Base-by-base conservation (phyloP, 2,113 vertebrate species). In the Hippocampus zosterae region DNA sequence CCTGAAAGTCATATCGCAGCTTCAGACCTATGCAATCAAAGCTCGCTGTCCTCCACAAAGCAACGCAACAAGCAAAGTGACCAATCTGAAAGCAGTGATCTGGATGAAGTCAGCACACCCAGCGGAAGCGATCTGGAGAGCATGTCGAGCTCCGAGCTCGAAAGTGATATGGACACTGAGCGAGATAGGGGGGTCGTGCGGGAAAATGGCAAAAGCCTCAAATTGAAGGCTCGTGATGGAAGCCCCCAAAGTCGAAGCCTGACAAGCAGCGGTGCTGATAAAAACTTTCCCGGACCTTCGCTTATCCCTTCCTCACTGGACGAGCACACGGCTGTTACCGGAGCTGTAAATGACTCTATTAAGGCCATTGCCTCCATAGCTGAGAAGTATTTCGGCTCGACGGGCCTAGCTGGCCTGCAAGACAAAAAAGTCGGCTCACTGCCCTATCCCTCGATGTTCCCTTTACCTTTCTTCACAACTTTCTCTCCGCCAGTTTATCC, bases 311-410 rank as follows among this genome's bases (percentile, higher is more conserved):
- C 95, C 84, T 92, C 94, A 85, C 92, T 96, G 91, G 97, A 99
- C 77, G 96, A 98, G 90, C 95, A 95, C 80, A 96, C 95, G 78
- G 96, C 95, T 67, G 96, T 98, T 85, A 97, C 96, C 76, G 97
- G 97, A 88, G 96, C 97, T 78, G 97, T 99, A 83, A 98, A 98
- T 92, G 96, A 98, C 95, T 99, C 97, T 91, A 98, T 98, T 91
- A 98, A 98, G 89, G 96, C 97, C 90, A 98, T 99, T 88, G 97
- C 96, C 83, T 98, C 97, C 89, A 99, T 99, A 91, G 96, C 97
- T 80, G 97, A 99, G 90, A 98, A 98, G 92, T 99, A 98, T 91
- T 99, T 99, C 94, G 96, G 97, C 92, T 98, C 96, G 73, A 94
- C 96, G 78, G 96, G 96, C 91, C 94, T 98, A 85, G 94, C 94